A percentile compares a stretch with the other conserved stretches of the same genome.
Conservation (phyloP, 2,888 invertebrate genomes). For the Spodoptera exigua region DNA sequence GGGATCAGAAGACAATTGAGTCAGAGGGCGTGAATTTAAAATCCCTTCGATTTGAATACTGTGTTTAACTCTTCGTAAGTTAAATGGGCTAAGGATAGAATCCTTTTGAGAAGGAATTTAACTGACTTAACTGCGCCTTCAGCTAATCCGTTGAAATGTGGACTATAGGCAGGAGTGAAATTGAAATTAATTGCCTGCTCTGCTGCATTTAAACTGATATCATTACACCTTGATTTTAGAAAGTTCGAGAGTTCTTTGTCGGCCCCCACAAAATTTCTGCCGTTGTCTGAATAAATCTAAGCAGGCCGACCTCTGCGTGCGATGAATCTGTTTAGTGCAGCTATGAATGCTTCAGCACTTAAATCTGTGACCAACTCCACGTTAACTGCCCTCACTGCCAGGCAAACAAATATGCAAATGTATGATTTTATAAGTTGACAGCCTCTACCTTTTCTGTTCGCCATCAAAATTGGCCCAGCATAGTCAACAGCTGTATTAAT, state of each 20-base stretch:
- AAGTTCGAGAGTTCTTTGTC: constrained; percentile 11
- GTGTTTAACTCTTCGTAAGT: too few relatives aligned
- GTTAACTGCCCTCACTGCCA: constrained; percentile 13
- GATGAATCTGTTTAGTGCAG: constrained; percentile 6
- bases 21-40: too few relatives aligned
- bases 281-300: constrained; percentile 18
- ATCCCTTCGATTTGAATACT: too few relatives aligned
- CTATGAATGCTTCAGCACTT: constrained; percentile 3
- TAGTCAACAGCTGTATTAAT: constrained; percentile 27
- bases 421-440: constrained; percentile 12
- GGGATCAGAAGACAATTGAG: too few relatives aligned
- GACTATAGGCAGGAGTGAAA: too few relatives aligned
- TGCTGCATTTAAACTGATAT: too few relatives aligned
- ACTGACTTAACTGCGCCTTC: too few relatives aligned
- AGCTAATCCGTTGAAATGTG: too few relatives aligned
- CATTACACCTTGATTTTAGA: constrained; percentile 10
- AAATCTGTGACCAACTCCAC: constrained; percentile 9
- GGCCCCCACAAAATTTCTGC: constrained; percentile 12
- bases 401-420: constrained; percentile 13
- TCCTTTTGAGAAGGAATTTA: too few relatives aligned
- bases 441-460: constrained; percentile 13
- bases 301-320: too few relatives aligned
- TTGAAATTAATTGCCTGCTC: constrained; percentile 9
- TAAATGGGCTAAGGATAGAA: too few relatives aligned
- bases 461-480: constrained; percentile 11